phyloP scores from a whole-genome alignment of 2,888 invertebrate species.

The Acrobasis suavella region DNA sequence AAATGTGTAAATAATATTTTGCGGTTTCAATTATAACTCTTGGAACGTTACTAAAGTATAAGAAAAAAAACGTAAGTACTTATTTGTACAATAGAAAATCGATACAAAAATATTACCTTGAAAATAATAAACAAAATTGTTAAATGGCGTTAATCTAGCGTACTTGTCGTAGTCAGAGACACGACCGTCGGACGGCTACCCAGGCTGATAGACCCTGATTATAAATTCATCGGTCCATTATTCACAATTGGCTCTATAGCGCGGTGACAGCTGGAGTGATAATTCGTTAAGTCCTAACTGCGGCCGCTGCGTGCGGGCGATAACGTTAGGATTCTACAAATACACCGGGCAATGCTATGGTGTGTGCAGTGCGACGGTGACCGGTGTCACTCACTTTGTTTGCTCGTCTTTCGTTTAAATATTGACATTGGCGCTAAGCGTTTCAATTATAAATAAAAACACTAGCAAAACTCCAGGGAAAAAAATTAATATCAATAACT shows the following conservation, averaged over 20 bases:
- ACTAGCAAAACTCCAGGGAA: no score
- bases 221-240: conserved; percentile 65
- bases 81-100: no score
- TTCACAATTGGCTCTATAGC: conserved; percentile 72
- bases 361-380: not conserved
- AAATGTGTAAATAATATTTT: not conserved
- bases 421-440: no score
- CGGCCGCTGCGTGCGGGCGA: conserved; percentile 69
- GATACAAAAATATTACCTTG: no score
- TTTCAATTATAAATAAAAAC: no score
- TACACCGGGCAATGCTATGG: conserved; percentile 43
- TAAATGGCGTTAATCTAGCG: no score
- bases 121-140: no score
- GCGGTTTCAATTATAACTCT: not conserved
- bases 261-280: conserved; percentile 66
- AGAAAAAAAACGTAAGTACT: no score
- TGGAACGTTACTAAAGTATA: not conserved
- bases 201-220: conserved; percentile 36
- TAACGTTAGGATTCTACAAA: conserved; percentile 66
- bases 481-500: no score
- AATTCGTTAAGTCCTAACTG: conserved; percentile 76
- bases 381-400: conserved; percentile 19
- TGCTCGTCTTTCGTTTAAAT: conserved; percentile 1
- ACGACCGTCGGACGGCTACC: no score
- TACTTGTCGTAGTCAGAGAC: no score